Conservation (phyloP, 2,113 vertebrate genomes). For the Columba livia region DNA sequence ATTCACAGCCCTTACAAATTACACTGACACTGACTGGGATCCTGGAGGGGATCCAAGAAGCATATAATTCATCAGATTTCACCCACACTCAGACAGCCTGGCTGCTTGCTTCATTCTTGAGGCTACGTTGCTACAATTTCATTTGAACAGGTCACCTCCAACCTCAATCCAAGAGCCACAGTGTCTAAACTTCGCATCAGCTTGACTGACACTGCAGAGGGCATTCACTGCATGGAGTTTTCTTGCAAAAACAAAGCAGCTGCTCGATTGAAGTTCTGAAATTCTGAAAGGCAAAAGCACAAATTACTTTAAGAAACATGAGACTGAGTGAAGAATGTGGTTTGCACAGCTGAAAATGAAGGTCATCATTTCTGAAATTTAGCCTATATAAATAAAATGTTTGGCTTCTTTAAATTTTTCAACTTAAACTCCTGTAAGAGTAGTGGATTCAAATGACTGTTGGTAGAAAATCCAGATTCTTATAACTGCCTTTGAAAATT, state of each 20-base stretch:
- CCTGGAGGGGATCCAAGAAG: conserved; percentile 36
- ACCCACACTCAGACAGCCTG: conserved; percentile 49
- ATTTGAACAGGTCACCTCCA: conserved; percentile 46
- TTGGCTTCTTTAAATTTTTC: conserved; percentile 4
- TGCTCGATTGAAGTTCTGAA: background rate
- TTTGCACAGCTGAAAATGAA: conserved; percentile 25
- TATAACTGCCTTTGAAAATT: background rate
- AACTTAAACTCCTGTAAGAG: background rate
- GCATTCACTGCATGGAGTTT: background rate
- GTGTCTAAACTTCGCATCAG: background rate
- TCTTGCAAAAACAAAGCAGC: conserved; percentile 8
- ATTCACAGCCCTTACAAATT: conserved; percentile 5
- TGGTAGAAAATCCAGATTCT: background rate
- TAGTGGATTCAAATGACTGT: background rate
- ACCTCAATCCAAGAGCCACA: background rate
- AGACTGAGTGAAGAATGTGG: background rate
- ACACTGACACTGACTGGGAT: conserved; percentile 1
- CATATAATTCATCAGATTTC: conserved; percentile 64
- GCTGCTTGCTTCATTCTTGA: conserved; percentile 42
- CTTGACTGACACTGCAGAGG: background rate
- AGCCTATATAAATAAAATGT: conserved; percentile 1
- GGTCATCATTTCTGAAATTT: conserved; percentile 2
- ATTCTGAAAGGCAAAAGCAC: background rate
- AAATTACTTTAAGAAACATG: conserved; percentile 20
- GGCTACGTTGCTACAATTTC: conserved; percentile 23